Evolutionary conservation across 1,140 invertebrate genomes (phyloP).

Genomic region (Carposina sasakii): DNA sequence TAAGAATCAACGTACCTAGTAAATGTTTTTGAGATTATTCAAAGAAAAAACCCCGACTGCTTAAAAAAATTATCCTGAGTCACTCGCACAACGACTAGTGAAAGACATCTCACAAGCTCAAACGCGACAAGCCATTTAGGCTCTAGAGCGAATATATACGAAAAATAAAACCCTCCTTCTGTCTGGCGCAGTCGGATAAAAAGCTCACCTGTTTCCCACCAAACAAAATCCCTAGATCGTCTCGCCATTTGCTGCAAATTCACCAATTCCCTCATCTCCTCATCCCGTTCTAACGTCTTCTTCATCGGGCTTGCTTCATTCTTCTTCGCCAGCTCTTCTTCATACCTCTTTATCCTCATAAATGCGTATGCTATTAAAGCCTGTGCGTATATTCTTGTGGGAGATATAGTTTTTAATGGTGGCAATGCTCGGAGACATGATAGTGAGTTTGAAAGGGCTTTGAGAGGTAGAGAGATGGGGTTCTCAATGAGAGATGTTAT

Average conservation of each 20-base stretch:
- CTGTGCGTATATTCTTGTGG: constrained; percentile 38
- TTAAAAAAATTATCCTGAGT: no score
- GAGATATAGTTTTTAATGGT: constrained; percentile 29
- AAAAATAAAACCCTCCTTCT: no score
- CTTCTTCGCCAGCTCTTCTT: constrained; percentile 43
- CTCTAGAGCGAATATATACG: no score
- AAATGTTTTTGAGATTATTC: no score
- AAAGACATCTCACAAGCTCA: no score
- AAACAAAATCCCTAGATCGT: constrained; percentile 47
- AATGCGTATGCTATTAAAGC: constrained; percentile 41
- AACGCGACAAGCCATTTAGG: no score
- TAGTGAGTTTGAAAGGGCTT: constrained; percentile 70
- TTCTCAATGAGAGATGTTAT: constrained; percentile 78
- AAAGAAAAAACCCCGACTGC: no score
- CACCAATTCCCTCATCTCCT: constrained; percentile 38
- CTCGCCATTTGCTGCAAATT: constrained; percentile 45
- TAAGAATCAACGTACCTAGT: no score
- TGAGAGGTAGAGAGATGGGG: constrained; percentile 43
- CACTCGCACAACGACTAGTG: no score
- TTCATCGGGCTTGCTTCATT: constrained; percentile 36
- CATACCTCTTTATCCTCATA: constrained; percentile 40
- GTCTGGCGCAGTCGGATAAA: no score
- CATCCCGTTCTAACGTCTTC: constrained; percentile 32
- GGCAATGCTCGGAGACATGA: constrained; percentile 72
- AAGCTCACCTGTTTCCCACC: constrained; percentile 69